Percentiles rank a stretch among this genome's conserved stretches.
Evolutionary conservation across 2,888 invertebrate genomes (phyloP).

Genomic region (Agrenia bidenticulata): DNA sequence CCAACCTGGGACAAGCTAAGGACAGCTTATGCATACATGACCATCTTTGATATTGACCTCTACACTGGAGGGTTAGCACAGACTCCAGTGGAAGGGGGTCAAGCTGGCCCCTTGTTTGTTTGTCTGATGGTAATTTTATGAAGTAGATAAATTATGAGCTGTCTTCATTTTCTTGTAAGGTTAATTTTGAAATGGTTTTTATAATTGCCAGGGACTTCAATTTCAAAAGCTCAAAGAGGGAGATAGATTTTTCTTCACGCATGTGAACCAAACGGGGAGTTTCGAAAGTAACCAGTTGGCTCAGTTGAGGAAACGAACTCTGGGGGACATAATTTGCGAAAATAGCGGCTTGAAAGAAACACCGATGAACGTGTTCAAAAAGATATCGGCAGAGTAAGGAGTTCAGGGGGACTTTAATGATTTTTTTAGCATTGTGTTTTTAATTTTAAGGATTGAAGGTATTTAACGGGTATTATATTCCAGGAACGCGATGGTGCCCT

Average conservation of each 20-base stretch:
- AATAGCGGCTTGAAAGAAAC: slow-evolving; percentile 25
- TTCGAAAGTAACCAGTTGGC: slow-evolving; percentile 34
- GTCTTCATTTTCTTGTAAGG: too few species aligned
- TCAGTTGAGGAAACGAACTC: slow-evolving; percentile 26
- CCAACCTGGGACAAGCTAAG: slow-evolving; percentile 25
- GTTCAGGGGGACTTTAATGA: too few species aligned
- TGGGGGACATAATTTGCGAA: slow-evolving; percentile 46
- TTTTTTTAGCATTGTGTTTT: too few species aligned
- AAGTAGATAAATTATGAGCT: background rate
- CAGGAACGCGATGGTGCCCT: too few species aligned
- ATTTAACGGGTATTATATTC: too few species aligned
- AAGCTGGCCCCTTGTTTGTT: slow-evolving; percentile 48
- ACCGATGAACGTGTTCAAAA: slow-evolving; percentile 24
- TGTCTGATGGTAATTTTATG: slow-evolving; percentile 41
- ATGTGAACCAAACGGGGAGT: slow-evolving; percentile 19
- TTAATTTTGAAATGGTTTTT: slow-evolving; percentile 6
- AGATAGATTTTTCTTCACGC: slow-evolving; percentile 49
- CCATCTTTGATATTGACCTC: slow-evolving; percentile 42
- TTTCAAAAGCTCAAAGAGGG: slow-evolving; percentile 35
- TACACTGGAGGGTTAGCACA: slow-evolving; percentile 45
- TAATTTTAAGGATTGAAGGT: too few species aligned
- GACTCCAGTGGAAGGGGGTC: slow-evolving; percentile 23
- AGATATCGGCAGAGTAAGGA: too few species aligned
- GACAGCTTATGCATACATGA: slow-evolving; percentile 29
- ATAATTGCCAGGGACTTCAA: slow-evolving; percentile 29